A percentile compares a stretch with the other conserved stretches of the same genome.
These are phyloP conservation scores for Alca torda DNA, from an alignment of 2,797 vertebrate genomes.

Conservation along the genomic window DNA sequence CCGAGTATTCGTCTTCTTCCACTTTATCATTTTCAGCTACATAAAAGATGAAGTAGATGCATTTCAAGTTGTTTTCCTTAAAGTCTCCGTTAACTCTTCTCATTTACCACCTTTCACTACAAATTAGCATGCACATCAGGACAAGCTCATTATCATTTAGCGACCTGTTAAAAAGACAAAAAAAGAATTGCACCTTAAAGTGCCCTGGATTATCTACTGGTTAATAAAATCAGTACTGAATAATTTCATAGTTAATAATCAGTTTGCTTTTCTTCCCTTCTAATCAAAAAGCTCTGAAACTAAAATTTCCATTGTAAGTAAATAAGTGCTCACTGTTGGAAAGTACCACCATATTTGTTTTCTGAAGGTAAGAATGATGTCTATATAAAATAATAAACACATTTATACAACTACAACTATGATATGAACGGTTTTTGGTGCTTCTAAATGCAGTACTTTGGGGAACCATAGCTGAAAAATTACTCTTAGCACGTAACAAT, in stretches of 20 bases:
- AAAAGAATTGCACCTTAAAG: neutral
- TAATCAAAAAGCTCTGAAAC: neutral
- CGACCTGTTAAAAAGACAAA: neutral
- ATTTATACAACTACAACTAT: neutral
- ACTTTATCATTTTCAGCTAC: constrained; percentile 49
- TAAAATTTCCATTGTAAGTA: neutral
- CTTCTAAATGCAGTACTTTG: neutral
- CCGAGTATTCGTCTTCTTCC: constrained; percentile 39
- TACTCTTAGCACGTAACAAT: neutral
- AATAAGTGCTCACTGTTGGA: neutral
- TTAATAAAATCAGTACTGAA: neutral
- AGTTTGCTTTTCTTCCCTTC: neutral
- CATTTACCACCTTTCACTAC: constrained; percentile 45
- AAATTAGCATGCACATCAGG: constrained; percentile 56
- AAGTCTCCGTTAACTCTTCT: constrained; percentile 22
- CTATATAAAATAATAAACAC: neutral
- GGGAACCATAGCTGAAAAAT: neutral
- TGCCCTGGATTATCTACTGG: neutral
- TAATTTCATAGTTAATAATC: neutral
- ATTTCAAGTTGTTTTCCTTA: constrained; percentile 34
- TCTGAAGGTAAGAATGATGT: neutral
- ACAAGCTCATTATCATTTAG: constrained; percentile 50
- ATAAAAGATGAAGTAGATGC: constrained; percentile 44
- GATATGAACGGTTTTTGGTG: neutral
- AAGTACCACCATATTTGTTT: neutral